These are phyloP conservation scores for Eremophila alpestris DNA, from an alignment of 2,797 vertebrate genomes.

Conservation along the genomic window DNA sequence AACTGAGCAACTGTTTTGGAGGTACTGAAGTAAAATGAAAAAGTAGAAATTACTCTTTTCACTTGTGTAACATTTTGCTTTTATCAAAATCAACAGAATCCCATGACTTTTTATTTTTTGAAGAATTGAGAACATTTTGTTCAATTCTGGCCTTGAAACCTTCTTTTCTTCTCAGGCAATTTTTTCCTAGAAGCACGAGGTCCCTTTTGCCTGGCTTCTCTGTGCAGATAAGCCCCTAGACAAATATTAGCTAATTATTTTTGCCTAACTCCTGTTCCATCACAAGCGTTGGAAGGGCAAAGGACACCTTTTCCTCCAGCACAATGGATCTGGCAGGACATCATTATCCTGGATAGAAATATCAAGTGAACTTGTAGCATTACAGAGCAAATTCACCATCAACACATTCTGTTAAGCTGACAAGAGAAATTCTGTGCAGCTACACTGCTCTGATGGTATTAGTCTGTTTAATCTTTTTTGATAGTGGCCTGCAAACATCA, in stretches of 20 bases:
- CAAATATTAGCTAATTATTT: conserved; percentile 38
- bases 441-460: neutral
- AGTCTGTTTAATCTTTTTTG: neutral
- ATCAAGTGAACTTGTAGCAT: neutral
- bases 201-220: neutral
- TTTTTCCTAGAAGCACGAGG: conserved; percentile 38
- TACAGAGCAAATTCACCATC: neutral
- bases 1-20: neutral
- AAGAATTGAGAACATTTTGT: neutral
- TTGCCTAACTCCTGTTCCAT: neutral
- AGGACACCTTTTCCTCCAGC: neutral
- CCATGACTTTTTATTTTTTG: neutral
- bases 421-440: neutral
- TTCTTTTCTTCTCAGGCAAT: neutral
- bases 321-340: neutral
- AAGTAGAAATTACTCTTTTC: neutral
- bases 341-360: neutral
- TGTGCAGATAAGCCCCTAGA: neutral
- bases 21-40: neutral
- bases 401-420: neutral
- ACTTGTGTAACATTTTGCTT: neutral
- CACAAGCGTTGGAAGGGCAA: neutral
- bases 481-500: neutral
- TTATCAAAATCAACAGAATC: neutral
- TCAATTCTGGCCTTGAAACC: neutral